phyloP scores from a whole-genome alignment of 2,113 vertebrate genomes.

The Phaetusa simplex region DNA sequence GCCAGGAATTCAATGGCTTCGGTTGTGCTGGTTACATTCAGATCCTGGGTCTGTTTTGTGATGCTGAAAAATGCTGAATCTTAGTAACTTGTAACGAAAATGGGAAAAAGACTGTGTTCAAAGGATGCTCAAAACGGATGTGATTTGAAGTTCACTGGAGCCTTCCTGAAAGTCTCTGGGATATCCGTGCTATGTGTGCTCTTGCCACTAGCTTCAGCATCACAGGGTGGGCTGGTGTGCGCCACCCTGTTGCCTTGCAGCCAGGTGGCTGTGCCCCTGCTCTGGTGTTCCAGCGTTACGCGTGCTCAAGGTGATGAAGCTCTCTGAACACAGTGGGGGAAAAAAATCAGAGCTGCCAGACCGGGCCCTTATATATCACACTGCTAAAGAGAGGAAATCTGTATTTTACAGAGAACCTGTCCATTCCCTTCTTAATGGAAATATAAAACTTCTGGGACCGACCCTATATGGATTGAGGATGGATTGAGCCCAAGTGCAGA shows the following conservation, averaged over 20 bases:
- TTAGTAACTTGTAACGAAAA: not conserved
- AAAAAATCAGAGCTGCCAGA: not conserved
- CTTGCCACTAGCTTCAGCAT: not conserved
- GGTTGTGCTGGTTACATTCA: not conserved
- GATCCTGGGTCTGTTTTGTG: not conserved
- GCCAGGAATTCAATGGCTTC: not conserved
- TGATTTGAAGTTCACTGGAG: not conserved
- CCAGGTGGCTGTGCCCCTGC: not conserved
- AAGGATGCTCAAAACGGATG: not conserved
- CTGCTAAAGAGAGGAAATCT: not conserved
- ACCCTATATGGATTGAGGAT: not conserved
- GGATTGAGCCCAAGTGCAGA: not conserved
- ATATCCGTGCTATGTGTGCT: not conserved
- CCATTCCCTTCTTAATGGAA: not conserved
- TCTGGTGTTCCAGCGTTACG: not conserved
- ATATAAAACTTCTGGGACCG: not conserved
- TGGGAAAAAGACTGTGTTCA: not conserved
- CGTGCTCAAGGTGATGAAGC: not conserved
- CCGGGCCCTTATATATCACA: not conserved
- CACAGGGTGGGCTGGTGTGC: fast-evolving
- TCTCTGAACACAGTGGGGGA: not conserved
- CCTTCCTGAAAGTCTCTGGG: not conserved
- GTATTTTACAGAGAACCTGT: not conserved
- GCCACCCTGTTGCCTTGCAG: not conserved
- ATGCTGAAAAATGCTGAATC: not conserved